Evolutionary conservation across 2,797 vertebrate genomes (phyloP).

Genomic region (Orientallactaga sibirica): DNA sequence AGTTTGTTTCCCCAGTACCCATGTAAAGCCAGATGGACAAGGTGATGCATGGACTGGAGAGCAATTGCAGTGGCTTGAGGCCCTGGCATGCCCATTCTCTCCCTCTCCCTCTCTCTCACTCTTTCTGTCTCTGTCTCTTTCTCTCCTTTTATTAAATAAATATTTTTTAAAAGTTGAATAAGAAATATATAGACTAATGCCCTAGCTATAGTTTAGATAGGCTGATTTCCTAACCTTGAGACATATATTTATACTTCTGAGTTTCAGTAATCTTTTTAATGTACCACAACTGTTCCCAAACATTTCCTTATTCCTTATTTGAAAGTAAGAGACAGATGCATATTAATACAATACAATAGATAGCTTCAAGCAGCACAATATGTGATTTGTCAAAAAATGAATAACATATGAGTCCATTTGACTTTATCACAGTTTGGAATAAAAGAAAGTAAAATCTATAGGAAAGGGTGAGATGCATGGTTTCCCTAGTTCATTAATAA

Average conservation of each 20-base stretch:
- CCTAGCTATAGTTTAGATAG: neutral
- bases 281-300: neutral
- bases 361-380: neutral
- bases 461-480: neutral
- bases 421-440: neutral
- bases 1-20: too few relatives aligned
- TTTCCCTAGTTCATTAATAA: conserved; percentile 1
- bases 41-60: too few relatives aligned
- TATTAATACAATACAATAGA: neutral
- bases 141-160: too few relatives aligned
- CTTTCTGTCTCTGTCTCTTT: too few relatives aligned
- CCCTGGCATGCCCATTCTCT: too few relatives aligned
- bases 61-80: too few relatives aligned
- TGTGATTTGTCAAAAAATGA: neutral
- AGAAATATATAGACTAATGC: neutral
- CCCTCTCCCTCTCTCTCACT: too few relatives aligned
- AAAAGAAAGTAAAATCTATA: neutral
- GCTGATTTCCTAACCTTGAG: neutral
- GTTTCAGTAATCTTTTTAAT: neutral
- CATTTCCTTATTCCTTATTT: neutral
- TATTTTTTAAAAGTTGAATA: neutral
- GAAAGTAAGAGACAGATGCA: conserved; percentile 27
- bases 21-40: too few relatives aligned
- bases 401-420: neutral
- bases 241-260: neutral